phyloP scores from a whole-genome alignment of 2,888 invertebrate genomes.

The Anticlea derivata region DNA sequence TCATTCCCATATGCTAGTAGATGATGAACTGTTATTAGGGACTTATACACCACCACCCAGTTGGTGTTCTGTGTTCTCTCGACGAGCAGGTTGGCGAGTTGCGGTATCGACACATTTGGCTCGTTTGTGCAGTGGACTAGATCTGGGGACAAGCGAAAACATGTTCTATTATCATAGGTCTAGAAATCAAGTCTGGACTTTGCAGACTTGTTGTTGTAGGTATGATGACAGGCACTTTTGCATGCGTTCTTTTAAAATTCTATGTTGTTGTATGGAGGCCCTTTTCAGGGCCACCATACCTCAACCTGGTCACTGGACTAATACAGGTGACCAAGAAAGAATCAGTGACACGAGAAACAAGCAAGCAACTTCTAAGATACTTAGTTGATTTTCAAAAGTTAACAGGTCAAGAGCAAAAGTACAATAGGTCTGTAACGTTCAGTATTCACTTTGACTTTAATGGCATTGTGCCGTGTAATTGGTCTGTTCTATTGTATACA shows the following conservation, averaged over 20 bases:
- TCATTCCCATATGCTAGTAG: slow-evolving; percentile 99
- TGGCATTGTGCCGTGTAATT: slow-evolving; percentile 12
- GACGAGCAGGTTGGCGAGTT: slow-evolving; percentile 98
- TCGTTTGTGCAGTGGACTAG: slow-evolving; percentile 99
- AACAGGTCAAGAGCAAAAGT: slow-evolving; percentile 1
- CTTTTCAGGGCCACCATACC: no score
- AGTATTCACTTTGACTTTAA: slow-evolving; percentile 12
- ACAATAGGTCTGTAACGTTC: neutral
- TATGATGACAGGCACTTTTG: no score
- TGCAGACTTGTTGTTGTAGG: neutral
- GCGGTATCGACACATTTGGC: slow-evolving; percentile 99
- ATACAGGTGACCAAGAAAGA: no score
- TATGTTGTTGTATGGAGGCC: no score
- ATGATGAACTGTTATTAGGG: slow-evolving; percentile 98
- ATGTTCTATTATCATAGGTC: neutral
- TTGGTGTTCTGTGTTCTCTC: slow-evolving; percentile 98
- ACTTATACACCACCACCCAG: slow-evolving; percentile 99
- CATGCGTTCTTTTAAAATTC: no score
- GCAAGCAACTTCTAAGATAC: no score
- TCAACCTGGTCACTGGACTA: no score
- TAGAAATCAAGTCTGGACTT: no score
- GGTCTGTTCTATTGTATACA: neutral
- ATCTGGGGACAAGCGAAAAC: slow-evolving; percentile 87
- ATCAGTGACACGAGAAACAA: no score
- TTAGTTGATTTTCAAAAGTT: no score